Evolutionary conservation across 2,113 vertebrate species (phyloP), one percentile per base, ranked within the genome.

Genomic region (Lasiurus borealis): DNA sequence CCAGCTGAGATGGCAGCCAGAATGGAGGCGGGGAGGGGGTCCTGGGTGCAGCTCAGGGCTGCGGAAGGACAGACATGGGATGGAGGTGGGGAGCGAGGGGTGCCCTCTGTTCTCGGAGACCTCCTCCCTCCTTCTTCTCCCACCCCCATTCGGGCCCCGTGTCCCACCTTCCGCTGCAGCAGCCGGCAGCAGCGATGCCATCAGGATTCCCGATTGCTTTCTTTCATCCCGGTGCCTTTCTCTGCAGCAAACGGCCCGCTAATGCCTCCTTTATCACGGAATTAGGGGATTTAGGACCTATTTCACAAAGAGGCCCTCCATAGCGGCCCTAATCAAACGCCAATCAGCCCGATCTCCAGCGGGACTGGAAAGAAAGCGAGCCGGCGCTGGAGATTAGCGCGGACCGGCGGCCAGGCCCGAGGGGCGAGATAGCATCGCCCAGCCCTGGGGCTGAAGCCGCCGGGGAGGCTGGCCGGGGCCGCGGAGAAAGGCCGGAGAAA

Each of bases 281-380:
- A 99, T 99, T 99, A 99, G 98, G 98, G 99, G 99, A 99, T 99
- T 99, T 99, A 98, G 98, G 98, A 98, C 98, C 98, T 96, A 98
- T 98, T 83, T 96, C 98, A 98, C 98, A 98, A 98, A 98, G 97
- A 97, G 97, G 98, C 98, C 98, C 98, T 98, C 98, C 98, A 99
- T 98, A 98, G 98, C 96, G 95, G 98, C 98, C 83, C 76, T 97
- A 98, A 99, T 98, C 99, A 98, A 98, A 99, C 98, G 98, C 98
- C 98, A 97, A 99, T 99, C 98, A 97, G 98, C 98, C 98, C 97
- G 98, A 99, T 98, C 98, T 98, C 98, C 98, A 97, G 98, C 97
- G 96, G 97, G 98, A 98, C 98, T 89, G 98, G 98, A 98, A 97
- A 84, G 96, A 95, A 93, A 97, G 98, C 97, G 98, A 97, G 98